Percentiles rank a stretch among this genome's conserved stretches.
These are phyloP conservation scores for Paramormyrops kingsleyae DNA, from an alignment of 2,113 vertebrate species.

Conservation along the genomic window DNA sequence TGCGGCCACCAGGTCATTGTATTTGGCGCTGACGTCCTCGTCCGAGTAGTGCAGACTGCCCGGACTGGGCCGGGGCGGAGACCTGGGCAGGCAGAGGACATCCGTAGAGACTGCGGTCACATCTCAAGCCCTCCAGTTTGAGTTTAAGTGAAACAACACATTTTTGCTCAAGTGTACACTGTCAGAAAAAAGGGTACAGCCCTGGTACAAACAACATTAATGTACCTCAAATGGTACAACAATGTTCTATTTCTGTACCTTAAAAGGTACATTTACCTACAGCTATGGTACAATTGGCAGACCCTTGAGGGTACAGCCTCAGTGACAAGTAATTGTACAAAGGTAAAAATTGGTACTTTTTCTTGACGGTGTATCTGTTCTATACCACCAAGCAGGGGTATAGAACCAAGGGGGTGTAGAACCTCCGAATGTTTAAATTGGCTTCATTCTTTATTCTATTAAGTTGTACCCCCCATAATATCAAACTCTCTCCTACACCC, in stretches of 20 bases:
- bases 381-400: not conserved
- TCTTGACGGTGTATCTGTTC: not conserved
- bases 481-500: not conserved
- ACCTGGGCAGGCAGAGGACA: constrained; percentile 52
- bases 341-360: not conserved
- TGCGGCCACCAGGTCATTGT: constrained; percentile 91
- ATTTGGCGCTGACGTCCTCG: constrained; percentile 90
- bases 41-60: constrained; percentile 96
- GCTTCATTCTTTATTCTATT: not conserved
- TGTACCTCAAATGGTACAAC: not conserved
- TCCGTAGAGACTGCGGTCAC: not conserved
- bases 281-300: not conserved
- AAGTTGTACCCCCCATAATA: not conserved
- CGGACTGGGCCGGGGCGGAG: constrained; percentile 86
- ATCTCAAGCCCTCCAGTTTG: not conserved
- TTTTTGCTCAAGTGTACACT: not conserved
- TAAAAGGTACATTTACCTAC: not conserved
- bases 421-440: not conserved
- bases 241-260: not conserved
- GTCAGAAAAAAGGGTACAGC: not conserved
- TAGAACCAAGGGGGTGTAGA: not conserved
- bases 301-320: not conserved
- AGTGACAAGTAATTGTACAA: not conserved
- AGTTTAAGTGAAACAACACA: not conserved
- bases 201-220: not conserved